Evolutionary conservation across 2,888 invertebrate species (phyloP).

Genomic region (Lycophotia porphyrea): DNA sequence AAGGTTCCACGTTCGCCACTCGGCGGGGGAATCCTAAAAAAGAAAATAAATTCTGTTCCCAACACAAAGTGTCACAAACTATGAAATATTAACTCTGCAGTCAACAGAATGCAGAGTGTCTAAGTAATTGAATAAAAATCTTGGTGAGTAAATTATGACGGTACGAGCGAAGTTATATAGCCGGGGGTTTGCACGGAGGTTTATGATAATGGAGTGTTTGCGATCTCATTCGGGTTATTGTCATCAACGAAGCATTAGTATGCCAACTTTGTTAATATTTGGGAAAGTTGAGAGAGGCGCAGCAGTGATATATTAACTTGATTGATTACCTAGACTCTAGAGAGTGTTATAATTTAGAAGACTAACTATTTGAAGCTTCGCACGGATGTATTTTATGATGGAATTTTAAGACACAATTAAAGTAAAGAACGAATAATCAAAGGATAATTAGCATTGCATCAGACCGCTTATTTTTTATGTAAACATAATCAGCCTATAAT

Average conservation of each 20-base stretch:
- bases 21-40: slow-evolving; percentile 24
- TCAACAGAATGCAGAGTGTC: slow-evolving; percentile 67
- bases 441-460: background rate
- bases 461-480: background rate
- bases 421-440: background rate
- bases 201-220: slow-evolving; percentile 24
- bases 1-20: background rate
- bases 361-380: background rate
- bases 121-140: slow-evolving; percentile 71
- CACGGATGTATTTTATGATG: background rate
- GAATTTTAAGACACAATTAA: background rate
- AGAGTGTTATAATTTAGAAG: background rate
- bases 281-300: background rate
- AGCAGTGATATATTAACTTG: background rate
- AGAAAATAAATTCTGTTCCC: slow-evolving; percentile 49
- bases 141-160: slow-evolving; percentile 63
- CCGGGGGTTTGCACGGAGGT: slow-evolving; percentile 22
- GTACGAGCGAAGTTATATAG: slow-evolving; percentile 38
- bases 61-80: slow-evolving; percentile 68
- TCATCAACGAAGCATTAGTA: slow-evolving; percentile 23
- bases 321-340: background rate
- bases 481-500: background rate
- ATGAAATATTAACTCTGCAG: slow-evolving; percentile 71
- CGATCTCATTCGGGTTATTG: slow-evolving; percentile 7
- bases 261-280: background rate